Evolutionary conservation across 2,888 invertebrate species (phyloP).

Genomic region (Gibbula magus): DNA sequence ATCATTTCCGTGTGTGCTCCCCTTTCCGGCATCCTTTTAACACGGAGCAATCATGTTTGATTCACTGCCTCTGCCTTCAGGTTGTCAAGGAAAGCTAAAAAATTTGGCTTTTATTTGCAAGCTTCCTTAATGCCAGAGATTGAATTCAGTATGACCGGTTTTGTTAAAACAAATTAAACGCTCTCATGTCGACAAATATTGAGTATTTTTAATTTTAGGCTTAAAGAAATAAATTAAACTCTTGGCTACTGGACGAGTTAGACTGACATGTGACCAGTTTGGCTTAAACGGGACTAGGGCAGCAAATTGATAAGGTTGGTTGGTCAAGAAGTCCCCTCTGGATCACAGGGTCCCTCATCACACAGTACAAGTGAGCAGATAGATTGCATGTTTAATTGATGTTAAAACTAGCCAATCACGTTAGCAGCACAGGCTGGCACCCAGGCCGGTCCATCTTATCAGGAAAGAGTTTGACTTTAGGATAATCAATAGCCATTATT

Average conservation of each 20-base stretch:
- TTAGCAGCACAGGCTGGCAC: neutral
- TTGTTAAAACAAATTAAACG: too few relatives aligned
- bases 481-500: constrained; percentile 10
- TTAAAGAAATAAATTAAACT: neutral
- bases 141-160: too few relatives aligned
- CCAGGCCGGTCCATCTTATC: neutral
- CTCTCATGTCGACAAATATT: neutral
- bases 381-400: constrained; percentile 20
- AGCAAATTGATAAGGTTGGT: too few relatives aligned
- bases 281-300: too few relatives aligned
- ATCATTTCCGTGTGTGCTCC: neutral
- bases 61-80: neutral
- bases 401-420: constrained; percentile 9
- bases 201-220: neutral
- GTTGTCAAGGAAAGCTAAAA: neutral
- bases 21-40: neutral
- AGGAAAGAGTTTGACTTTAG: constrained; percentile 13
- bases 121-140: too few relatives aligned
- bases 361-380: neutral
- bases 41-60: neutral
- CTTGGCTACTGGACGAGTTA: neutral
- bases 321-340: neutral
- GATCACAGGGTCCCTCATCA: neutral
- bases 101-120: too few relatives aligned
- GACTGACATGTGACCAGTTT: too few relatives aligned